A percentile compares a stretch with the other conserved stretches of the same genome.
Evolutionary conservation across 23 tunicate species (phyloP).

Genomic region (Styela plicata): DNA sequence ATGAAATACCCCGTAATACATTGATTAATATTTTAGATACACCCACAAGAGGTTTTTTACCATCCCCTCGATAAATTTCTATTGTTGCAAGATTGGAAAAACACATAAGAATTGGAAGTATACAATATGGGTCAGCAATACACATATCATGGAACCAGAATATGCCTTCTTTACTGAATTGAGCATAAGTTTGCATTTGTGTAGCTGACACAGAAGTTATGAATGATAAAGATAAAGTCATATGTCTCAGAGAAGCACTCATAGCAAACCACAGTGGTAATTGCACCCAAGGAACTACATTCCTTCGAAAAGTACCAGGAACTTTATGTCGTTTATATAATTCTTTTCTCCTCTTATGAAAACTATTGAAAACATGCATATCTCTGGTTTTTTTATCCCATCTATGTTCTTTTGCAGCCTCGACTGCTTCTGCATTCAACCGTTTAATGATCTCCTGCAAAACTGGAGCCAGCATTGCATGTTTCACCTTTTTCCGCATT

Average conservation of each 20-base stretch:
- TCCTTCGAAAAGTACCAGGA: conserved; percentile 50
- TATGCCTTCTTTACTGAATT: conserved; percentile 47
- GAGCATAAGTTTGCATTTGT: neutral
- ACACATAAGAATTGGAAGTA: conserved; percentile 51
- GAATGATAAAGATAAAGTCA: conserved; percentile 52
- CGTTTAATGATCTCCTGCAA: conserved; percentile 25
- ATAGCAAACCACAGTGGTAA: conserved; percentile 79
- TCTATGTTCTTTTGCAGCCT: conserved; percentile 36
- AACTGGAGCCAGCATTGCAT: conserved; percentile 33
- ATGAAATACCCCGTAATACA: conserved; percentile 32
- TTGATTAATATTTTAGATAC: conserved; percentile 41
- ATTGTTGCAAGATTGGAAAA: conserved; percentile 57
- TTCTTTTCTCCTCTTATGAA: conserved; percentile 30
- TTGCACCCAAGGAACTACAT: conserved; percentile 67
- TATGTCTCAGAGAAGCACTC: conserved; percentile 61
- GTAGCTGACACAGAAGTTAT: conserved; percentile 4
- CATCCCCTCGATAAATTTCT: conserved; percentile 85
- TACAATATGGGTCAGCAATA: conserved; percentile 35
- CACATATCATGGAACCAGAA: conserved; percentile 70
- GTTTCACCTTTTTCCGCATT: conserved; percentile 42
- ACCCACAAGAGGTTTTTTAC: conserved; percentile 36
- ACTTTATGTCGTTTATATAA: conserved; percentile 50
- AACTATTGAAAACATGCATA: conserved; percentile 25
- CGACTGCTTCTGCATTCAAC: conserved; percentile 38
- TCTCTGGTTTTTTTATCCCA: conserved; percentile 51